Evolutionary conservation across 2,888 invertebrate species (phyloP).

Genomic region (Hypena proboscidalis): DNA sequence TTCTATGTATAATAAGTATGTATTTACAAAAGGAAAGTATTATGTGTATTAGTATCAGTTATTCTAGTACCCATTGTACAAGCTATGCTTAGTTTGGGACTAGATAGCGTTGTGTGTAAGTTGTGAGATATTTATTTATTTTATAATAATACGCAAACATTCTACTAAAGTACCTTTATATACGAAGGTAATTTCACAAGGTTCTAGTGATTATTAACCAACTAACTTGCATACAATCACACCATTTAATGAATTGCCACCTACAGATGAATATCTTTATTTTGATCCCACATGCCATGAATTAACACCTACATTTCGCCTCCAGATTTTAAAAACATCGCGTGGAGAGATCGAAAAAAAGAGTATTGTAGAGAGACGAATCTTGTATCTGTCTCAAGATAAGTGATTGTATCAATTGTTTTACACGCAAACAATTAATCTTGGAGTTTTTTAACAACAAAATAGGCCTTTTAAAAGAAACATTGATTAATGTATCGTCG

Average conservation of each 20-base stretch:
- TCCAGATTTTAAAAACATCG: conserved; percentile 36
- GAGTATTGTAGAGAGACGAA: conserved; percentile 23
- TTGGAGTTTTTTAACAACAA: conserved; percentile 9
- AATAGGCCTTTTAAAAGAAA: conserved; percentile 5
- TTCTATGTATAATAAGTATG: too few relatives aligned
- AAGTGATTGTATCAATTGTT: conserved; percentile 40
- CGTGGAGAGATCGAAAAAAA: conserved; percentile 33
- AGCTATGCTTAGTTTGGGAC: too few relatives aligned
- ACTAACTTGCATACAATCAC: neutral
- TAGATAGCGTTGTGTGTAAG: too few relatives aligned
- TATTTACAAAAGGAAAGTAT: too few relatives aligned
- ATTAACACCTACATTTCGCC: conserved; percentile 38
- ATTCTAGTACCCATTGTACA: too few relatives aligned
- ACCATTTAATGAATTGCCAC: conserved; percentile 12
- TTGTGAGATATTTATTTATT: too few relatives aligned
- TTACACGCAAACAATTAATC: conserved; percentile 40
- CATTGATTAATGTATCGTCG: too few relatives aligned
- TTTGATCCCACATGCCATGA: conserved; percentile 24
- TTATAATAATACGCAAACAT: too few relatives aligned
- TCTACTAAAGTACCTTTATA: too few relatives aligned
- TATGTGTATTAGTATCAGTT: too few relatives aligned
- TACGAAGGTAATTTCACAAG: too few relatives aligned
- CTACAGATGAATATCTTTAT: conserved; percentile 14
- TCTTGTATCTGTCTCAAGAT: conserved; percentile 30
- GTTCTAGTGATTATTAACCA: too few relatives aligned